phyloP scores from a whole-genome alignment of 2,113 vertebrate genomes.

The Perca fluviatilis region DNA sequence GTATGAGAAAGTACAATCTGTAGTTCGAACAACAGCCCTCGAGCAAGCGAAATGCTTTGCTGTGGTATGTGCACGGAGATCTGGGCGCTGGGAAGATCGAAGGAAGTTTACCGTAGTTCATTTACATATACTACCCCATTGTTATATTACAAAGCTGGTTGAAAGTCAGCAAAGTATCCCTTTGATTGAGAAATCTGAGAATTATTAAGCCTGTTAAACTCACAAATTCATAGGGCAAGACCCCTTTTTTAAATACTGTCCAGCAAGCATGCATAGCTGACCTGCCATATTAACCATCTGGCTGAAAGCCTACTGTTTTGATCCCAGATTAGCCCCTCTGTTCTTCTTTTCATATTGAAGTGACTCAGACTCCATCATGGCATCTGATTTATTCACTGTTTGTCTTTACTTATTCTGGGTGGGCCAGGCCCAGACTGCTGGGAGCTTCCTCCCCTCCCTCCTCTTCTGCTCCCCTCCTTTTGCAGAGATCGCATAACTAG shows the following conservation, averaged over 20 bases:
- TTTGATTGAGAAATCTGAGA: slow-evolving; percentile 28
- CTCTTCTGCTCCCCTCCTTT: not conserved
- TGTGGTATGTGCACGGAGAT: too few species aligned
- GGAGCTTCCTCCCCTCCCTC: slow-evolving; percentile 35
- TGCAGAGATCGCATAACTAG: slow-evolving; percentile 57
- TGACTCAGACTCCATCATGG: slow-evolving; percentile 18
- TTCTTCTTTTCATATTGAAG: slow-evolving; percentile 27
- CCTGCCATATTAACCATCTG: slow-evolving; percentile 2
- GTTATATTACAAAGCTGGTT: too few species aligned
- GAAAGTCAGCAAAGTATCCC: too few species aligned
- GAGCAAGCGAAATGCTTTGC: too few species aligned
- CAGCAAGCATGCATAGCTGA: slow-evolving; percentile 13
- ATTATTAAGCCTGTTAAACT: slow-evolving; percentile 33
- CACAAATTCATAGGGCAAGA: slow-evolving; percentile 24
- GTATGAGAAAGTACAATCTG: too few species aligned
- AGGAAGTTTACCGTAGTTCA: too few species aligned
- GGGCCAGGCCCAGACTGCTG: slow-evolving; percentile 6
- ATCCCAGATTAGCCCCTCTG: slow-evolving; percentile 29
- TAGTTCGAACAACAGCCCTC: too few species aligned
- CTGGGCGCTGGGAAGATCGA: too few species aligned
- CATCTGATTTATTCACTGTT: slow-evolving; percentile 74
- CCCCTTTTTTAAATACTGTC: slow-evolving; percentile 33
- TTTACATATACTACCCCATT: too few species aligned
- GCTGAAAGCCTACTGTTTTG: slow-evolving; percentile 10
- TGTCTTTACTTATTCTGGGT: slow-evolving; percentile 69